Evolutionary conservation across 2,888 invertebrate species (phyloP).

Genomic region (Pyrgus malvae): DNA sequence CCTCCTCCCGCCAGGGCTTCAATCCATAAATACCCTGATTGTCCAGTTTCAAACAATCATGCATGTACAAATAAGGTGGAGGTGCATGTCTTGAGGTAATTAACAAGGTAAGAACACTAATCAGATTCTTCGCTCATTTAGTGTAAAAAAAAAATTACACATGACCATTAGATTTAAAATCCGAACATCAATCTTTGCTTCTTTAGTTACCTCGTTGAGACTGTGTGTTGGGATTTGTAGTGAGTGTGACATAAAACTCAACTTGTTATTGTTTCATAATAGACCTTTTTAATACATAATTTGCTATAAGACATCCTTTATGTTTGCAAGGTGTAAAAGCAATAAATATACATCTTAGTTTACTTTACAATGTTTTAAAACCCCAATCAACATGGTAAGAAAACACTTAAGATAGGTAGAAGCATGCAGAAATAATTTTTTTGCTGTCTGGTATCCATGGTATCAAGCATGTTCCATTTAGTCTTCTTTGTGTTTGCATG

Average conservation of each 20-base stretch:
- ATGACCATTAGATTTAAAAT: too few relatives aligned
- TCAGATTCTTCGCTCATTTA: constrained; percentile 34
- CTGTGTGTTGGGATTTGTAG: too few relatives aligned
- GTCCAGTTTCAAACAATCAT: constrained; percentile 57
- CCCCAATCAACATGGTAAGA: not conserved
- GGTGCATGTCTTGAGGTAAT: constrained; percentile 64
- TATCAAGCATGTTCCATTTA: not conserved
- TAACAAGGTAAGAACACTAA: constrained; percentile 63
- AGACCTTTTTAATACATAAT: too few relatives aligned
- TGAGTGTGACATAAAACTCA: too few relatives aligned
- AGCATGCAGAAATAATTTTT: not conserved
- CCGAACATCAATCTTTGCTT: not conserved
- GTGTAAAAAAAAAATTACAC: too few relatives aligned
- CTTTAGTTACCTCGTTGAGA: not conserved
- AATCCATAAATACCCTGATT: constrained; percentile 31
- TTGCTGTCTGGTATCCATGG: not conserved
- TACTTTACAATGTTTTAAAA: too few relatives aligned
- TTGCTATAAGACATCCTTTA: not conserved
- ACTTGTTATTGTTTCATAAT: too few relatives aligned
- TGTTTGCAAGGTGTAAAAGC: not conserved
- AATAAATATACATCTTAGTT: too few relatives aligned
- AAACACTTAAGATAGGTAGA: not conserved
- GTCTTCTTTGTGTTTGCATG: not conserved
- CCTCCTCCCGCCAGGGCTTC: constrained; percentile 1
- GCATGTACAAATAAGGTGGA: constrained; percentile 66